These are phyloP conservation scores for Shargacucullia verbasci DNA, from an alignment of 2,888 invertebrate species.

Conservation along the genomic window DNA sequence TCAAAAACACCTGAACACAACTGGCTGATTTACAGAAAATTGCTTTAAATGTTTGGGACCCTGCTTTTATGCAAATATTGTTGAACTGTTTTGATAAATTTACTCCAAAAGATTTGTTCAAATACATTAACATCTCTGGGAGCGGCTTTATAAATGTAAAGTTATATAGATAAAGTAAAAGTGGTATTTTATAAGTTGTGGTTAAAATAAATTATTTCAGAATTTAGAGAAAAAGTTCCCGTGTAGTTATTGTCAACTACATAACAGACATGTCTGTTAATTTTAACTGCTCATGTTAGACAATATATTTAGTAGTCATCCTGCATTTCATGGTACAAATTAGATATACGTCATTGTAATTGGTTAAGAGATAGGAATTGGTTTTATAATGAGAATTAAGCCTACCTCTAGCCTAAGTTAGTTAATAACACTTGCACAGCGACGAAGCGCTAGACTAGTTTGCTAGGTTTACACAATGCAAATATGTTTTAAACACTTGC, in stretches of 20 bases:
- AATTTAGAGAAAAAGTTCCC: conserved; percentile 37
- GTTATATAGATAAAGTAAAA: too few relatives aligned
- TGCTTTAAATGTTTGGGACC: too few relatives aligned
- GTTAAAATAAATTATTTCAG: conserved; percentile 9
- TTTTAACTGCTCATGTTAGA: conserved; percentile 76
- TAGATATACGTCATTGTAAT: conserved; percentile 67
- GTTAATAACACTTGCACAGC: conserved; percentile 57
- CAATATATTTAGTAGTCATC: conserved; percentile 70
- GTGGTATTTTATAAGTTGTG: too few relatives aligned
- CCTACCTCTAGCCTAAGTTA: conserved; percentile 60
- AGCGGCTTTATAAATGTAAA: too few relatives aligned
- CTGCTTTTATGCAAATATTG: too few relatives aligned
- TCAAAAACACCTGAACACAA: too few relatives aligned
- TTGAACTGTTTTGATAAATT: too few relatives aligned
- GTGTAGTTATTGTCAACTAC: conserved; percentile 20
- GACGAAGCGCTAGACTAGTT: conserved; percentile 46
- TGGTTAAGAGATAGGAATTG: conserved; percentile 55
- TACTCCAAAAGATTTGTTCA: too few relatives aligned
- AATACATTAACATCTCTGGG: too few relatives aligned
- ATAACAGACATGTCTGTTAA: conserved; percentile 39
- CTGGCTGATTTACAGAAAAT: too few relatives aligned
- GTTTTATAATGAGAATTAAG: conserved; percentile 48
- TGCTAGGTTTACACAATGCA: conserved; percentile 49
- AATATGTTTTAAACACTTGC: conserved; percentile 37
- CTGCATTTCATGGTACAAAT: conserved; percentile 84